phyloP scores from a whole-genome alignment of 2,797 vertebrate species.

The Enteromius paludinosus region DNA sequence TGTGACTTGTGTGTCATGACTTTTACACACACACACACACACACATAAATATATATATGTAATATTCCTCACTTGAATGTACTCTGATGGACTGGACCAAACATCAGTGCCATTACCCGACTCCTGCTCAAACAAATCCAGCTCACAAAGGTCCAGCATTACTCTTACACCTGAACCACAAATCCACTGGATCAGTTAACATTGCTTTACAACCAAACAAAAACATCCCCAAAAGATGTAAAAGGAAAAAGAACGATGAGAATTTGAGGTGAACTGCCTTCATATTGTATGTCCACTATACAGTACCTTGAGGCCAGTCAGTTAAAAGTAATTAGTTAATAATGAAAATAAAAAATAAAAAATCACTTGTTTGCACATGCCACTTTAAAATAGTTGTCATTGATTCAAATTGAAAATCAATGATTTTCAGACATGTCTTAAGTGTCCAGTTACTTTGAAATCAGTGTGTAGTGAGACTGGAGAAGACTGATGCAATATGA shows the following conservation, averaged over 20 bases:
- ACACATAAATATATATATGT: too few species aligned
- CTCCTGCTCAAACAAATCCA: conserved; percentile 57
- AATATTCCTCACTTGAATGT: conserved; percentile 58
- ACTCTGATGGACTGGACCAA: conserved; percentile 36
- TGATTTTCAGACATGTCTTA: conserved; percentile 9
- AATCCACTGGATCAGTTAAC: not conserved
- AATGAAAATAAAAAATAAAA: not conserved
- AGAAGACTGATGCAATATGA: not conserved
- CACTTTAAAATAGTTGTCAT: not conserved
- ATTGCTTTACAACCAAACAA: not conserved
- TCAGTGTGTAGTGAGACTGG: too few species aligned
- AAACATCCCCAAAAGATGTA: not conserved
- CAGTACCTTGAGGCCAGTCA: not conserved
- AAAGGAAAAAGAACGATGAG: not conserved
- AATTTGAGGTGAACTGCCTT: not conserved
- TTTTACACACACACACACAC: not conserved
- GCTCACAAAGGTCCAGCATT: conserved; percentile 75
- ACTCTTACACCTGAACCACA: conserved; percentile 72
- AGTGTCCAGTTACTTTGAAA: not conserved
- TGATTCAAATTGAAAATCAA: too few species aligned
- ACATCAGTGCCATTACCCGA: conserved; percentile 31
- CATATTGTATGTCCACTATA: not conserved
- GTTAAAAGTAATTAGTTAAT: not conserved
- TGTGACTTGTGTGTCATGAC: not conserved
- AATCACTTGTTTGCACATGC: not conserved